A percentile compares a stretch with the other conserved stretches of the same genome.
These are phyloP conservation scores for Octopus bimaculoides DNA, from an alignment of 1,140 invertebrate species.

Conservation along the genomic window DNA sequence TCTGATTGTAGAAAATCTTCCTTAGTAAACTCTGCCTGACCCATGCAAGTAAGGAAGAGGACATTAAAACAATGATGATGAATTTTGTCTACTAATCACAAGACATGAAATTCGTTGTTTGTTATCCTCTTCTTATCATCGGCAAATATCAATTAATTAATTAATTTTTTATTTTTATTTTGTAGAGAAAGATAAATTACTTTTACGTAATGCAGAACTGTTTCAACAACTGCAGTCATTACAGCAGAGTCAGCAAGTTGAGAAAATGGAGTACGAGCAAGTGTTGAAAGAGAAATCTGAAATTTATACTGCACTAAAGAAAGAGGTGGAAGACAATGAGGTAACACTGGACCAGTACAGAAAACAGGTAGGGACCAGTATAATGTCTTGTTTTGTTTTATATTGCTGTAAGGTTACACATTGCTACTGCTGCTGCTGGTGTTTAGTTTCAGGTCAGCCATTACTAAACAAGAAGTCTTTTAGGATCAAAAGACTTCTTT, in stretches of 20 bases:
- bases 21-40: too few species aligned
- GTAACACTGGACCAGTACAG: not conserved
- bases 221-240: conserved; percentile 71
- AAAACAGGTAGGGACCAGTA: not conserved
- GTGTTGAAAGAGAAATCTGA: conserved; percentile 48
- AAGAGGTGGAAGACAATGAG: conserved; percentile 15
- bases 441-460: too few species aligned
- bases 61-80: too few species aligned
- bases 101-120: too few species aligned
- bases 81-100: too few species aligned
- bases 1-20: too few species aligned
- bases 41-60: too few species aligned
- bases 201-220: conserved; percentile 78
- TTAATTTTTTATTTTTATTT: conserved; percentile 10
- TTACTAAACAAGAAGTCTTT: too few species aligned
- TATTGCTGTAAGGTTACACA: too few species aligned
- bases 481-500: too few species aligned
- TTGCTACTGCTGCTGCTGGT: too few species aligned
- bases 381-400: not conserved
- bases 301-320: conserved; percentile 18
- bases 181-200: conserved; percentile 73
- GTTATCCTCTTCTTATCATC: too few species aligned
- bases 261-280: conserved; percentile 42
- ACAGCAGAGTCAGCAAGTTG: conserved; percentile 23
- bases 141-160: not conserved